These are phyloP conservation scores for Coendou prehensilis DNA, from an alignment of 2,797 vertebrate species.

Conservation along the genomic window DNA sequence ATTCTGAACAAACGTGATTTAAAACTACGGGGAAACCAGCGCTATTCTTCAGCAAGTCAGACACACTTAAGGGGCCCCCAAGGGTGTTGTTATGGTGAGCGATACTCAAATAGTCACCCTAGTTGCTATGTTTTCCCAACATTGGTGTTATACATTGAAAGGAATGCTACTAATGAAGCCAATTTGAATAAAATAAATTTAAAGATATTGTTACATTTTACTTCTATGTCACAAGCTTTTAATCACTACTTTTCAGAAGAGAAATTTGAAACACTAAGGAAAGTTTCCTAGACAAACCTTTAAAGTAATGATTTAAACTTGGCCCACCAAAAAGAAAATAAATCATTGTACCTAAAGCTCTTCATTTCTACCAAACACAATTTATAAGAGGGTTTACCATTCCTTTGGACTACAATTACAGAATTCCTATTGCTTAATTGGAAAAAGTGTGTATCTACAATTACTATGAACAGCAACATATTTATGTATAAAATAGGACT, in stretches of 20 bases:
- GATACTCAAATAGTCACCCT: slow-evolving; percentile 38
- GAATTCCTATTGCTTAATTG: slow-evolving; percentile 41
- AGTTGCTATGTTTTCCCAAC: slow-evolving; percentile 69
- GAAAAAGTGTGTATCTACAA: slow-evolving; percentile 8
- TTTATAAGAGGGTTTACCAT: slow-evolving; percentile 23
- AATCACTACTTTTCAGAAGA: slow-evolving; percentile 53
- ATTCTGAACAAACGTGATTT: slow-evolving; percentile 67
- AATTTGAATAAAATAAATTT: slow-evolving; percentile 71
- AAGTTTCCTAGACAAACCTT: slow-evolving; percentile 36
- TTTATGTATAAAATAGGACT: slow-evolving; percentile 38
- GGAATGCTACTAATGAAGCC: slow-evolving; percentile 66
- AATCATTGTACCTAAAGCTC: slow-evolving; percentile 3
- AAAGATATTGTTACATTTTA: slow-evolving; percentile 64
- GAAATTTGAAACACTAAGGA: slow-evolving; percentile 55
- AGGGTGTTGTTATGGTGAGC: slow-evolving; percentile 61
- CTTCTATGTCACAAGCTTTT: slow-evolving; percentile 58
- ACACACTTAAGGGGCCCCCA: slow-evolving; percentile 27
- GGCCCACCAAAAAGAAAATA: slow-evolving; percentile 4
- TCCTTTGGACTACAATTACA: slow-evolving; percentile 31
- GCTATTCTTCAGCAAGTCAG: slow-evolving; percentile 58
- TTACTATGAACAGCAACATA: background rate
- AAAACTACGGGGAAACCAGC: slow-evolving; percentile 46
- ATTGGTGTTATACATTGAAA: slow-evolving; percentile 63
- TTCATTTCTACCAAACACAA: slow-evolving; percentile 32
- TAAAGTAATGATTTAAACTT: slow-evolving; percentile 70